phyloP scores from a whole-genome alignment of 2,797 vertebrate genomes.

The Glossophaga mutica region DNA sequence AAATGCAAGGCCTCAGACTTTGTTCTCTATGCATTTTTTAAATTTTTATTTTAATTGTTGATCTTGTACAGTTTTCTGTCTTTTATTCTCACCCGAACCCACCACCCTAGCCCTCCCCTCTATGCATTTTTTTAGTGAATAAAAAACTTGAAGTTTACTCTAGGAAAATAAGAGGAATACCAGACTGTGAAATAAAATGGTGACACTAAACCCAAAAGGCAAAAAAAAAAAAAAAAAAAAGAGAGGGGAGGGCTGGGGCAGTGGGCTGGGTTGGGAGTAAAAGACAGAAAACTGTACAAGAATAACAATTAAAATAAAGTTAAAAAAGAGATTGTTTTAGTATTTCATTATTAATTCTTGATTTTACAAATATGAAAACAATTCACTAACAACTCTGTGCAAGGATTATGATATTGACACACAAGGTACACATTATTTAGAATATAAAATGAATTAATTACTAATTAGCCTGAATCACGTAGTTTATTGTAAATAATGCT shows the following conservation, averaged over 20 bases:
- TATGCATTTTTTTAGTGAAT: background rate
- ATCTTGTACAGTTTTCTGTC: too few relatives aligned
- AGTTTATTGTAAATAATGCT: background rate
- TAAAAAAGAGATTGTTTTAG: background rate
- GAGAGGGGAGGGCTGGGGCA: too few relatives aligned
- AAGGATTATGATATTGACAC: background rate
- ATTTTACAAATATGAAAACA: background rate
- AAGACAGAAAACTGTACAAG: too few relatives aligned
- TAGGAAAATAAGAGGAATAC: background rate
- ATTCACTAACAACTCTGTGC: background rate
- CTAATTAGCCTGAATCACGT: background rate
- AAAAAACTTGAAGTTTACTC: background rate
- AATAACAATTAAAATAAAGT: too few relatives aligned
- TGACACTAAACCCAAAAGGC: background rate
- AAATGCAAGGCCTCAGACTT: background rate
- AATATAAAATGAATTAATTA: background rate
- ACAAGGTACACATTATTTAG: background rate
- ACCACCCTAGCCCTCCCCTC: too few relatives aligned
- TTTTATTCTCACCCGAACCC: too few relatives aligned
- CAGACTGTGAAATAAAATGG: background rate
- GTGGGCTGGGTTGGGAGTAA: too few relatives aligned
- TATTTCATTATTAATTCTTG: background rate
- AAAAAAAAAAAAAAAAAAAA: background rate
- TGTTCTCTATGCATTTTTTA: background rate
- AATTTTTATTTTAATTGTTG: too few relatives aligned